These are phyloP conservation scores for Ecliptopera silaceata DNA, from an alignment of 2,888 invertebrate species.

Conservation along the genomic window DNA sequence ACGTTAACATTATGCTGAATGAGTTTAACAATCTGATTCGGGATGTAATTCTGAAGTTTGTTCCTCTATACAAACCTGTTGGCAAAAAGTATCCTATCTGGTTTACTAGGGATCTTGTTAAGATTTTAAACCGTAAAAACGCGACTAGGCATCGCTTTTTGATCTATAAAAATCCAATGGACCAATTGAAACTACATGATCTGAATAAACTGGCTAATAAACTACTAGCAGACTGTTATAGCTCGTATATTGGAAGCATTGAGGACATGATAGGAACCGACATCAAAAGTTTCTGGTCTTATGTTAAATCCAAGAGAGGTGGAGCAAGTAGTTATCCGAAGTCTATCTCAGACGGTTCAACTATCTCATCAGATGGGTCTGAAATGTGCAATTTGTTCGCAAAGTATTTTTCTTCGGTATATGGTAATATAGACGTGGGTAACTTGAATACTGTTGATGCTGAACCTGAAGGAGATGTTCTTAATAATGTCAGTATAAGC, in stretches of 20 bases:
- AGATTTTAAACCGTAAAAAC: not conserved
- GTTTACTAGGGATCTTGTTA: not conserved
- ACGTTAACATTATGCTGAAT: too few species aligned
- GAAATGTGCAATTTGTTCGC: constrained; percentile 2
- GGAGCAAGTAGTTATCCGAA: not conserved
- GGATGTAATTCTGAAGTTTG: too few species aligned
- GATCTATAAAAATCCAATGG: constrained; percentile 1
- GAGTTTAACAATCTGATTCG: too few species aligned
- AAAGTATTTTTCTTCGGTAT: not conserved
- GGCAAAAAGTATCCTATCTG: not conserved
- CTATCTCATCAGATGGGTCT: not conserved
- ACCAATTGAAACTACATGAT: not conserved
- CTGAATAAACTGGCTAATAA: not conserved
- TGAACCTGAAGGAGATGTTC: too few species aligned
- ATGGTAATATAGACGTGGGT: not conserved
- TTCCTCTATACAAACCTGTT: too few species aligned
- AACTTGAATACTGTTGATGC: not conserved
- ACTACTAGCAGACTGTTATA: not conserved
- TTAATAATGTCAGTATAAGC: too few species aligned
- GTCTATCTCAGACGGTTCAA: not conserved
- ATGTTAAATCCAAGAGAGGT: constrained; percentile 1
- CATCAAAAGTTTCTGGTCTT: constrained; percentile 6
- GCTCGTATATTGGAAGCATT: not conserved
- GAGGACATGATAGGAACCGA: not conserved
- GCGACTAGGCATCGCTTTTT: not conserved